Base-by-base conservation (phyloP, 2,888 invertebrate genomes). In the Ophraella communa region DNA sequence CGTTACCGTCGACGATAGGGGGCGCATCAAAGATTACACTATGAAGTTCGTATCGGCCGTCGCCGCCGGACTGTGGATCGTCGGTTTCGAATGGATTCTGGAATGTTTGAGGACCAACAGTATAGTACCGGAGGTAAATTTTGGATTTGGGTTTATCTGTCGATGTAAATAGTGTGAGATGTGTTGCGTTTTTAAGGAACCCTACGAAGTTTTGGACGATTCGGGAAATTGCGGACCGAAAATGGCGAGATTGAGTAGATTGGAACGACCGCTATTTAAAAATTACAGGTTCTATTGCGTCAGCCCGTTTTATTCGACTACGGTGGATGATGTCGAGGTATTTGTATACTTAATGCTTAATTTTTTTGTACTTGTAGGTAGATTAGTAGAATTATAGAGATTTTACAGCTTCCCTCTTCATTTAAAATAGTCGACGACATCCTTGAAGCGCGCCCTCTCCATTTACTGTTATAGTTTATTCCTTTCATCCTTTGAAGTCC, bases 21-120 rank as follows among this genome's bases (percentile, higher is more conserved):
- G 79, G 60, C 69, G 72, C 45, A 61, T 81, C 3, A 73, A 73
- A 42, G 79, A 80, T 69, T 80, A 81, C 62, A 82, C 82, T 3
- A 79, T 86, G 11, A 88, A 88, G 71, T 87, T 83, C 73, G 83
- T 88, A 78, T 82, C 83, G 51, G 87, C 87, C 1, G 77, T 88
- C 44, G 86, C 87, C 8, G 82, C 85, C 1, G 85, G 86, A 1
- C 84, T 85, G 72, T 88, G 87, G 87, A 85, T 88, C 30, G 76
- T 88, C 10, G 82, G 84, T 3, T 84, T 82, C 73, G 81, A 82
- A n/a, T 88, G 88, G 88, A 82, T 86, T 4, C 73, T 77, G 35
- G 82, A 83, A 64, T 86, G 86, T 73, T 72, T 86, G 45, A 73
- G 75, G 45, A 76, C 76, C 8, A 83, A 84, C 55, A 73, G 71